These are phyloP conservation scores for Sebastes diaconus DNA, from an alignment of 2,797 vertebrate genomes.

Conservation along the genomic window DNA sequence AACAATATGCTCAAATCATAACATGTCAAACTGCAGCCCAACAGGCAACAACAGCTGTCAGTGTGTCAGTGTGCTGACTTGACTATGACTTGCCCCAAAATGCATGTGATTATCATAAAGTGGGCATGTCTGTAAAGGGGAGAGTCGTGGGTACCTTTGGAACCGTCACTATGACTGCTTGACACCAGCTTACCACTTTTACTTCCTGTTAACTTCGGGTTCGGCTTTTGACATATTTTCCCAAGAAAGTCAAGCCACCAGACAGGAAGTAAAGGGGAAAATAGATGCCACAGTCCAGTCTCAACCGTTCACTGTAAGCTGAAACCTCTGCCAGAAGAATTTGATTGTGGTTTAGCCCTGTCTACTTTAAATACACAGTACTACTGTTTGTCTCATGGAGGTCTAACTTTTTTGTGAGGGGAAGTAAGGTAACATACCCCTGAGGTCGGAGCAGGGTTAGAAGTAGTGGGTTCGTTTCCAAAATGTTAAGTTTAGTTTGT, in stretches of 20 bases:
- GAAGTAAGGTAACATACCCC: neutral
- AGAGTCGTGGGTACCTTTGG: no score
- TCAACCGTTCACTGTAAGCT: neutral
- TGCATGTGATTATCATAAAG: no score
- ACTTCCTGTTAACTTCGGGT: neutral
- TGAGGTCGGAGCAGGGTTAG: slow-evolving; percentile 15
- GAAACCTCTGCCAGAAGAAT: neutral
- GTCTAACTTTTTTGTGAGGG: slow-evolving; percentile 1
- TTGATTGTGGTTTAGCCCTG: neutral
- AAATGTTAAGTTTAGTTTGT: neutral
- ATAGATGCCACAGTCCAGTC: neutral
- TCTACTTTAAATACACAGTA: slow-evolving; percentile 18
- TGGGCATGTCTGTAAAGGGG: no score
- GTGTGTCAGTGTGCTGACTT: no score
- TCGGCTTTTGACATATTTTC: neutral
- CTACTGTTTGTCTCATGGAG: neutral
- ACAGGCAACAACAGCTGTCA: no score
- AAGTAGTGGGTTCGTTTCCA: neutral
- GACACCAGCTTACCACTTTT: no score
- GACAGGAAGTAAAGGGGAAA: neutral
- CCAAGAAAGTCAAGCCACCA: neutral
- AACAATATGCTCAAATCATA: no score
- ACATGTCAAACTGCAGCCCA: no score
- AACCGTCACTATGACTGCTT: no score
- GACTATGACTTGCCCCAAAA: no score